Percentiles rank a stretch among this genome's conserved stretches.
Conservation (phyloP, 2,888 invertebrate species). For the Brachypalpus laphriformis region DNA sequence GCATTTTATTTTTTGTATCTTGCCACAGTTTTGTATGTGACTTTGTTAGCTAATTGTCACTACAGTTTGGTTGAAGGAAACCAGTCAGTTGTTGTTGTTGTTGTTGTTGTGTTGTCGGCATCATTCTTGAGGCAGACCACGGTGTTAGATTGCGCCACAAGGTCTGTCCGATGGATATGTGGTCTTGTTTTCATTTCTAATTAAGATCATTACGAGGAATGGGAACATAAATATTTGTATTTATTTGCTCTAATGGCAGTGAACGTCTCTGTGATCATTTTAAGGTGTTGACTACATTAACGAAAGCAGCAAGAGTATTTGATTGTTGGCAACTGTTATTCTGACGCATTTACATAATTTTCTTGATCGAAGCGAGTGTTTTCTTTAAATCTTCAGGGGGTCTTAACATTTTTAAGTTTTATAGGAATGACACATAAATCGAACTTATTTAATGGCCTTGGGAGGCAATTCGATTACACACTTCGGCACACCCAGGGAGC, state of each 20-base stretch:
- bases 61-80: constrained; percentile 12
- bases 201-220: constrained; percentile 40
- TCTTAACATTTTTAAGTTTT: neutral
- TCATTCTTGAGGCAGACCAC: constrained; percentile 31
- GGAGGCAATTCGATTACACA: neutral
- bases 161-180: constrained; percentile 7
- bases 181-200: constrained; percentile 40
- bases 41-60: constrained; percentile 30
- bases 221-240: constrained; percentile 59
- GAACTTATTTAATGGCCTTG: neutral
- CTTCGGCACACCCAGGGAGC: neutral
- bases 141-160: constrained; percentile 31
- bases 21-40: constrained; percentile 21
- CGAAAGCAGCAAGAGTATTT: neutral
- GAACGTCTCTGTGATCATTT: constrained; percentile 1
- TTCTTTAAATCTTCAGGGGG: neutral
- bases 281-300: neutral
- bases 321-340: neutral
- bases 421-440: neutral
- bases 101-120: constrained; percentile 1
- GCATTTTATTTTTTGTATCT: constrained; percentile 15
- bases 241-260: constrained; percentile 5
- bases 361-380: neutral
- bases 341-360: neutral
- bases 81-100: constrained; percentile 31